Conservation (phyloP, 2,888 invertebrate species). For the Tricholauxania praeusta region DNA sequence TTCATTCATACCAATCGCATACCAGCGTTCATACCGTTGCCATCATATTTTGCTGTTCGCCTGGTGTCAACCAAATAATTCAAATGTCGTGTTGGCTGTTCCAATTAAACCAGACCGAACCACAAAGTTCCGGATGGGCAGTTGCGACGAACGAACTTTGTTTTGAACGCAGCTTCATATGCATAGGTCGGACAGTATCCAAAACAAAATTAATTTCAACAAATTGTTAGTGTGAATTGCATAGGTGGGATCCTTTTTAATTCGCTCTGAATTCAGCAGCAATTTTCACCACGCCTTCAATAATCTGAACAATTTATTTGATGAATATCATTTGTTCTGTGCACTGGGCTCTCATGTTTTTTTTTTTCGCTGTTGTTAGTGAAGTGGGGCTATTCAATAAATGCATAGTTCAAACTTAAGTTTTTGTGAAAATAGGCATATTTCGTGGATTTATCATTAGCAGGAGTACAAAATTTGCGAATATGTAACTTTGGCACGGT, state of each 20-base stretch:
- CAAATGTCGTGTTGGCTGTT: conserved; percentile 50
- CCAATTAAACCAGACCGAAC: conserved; percentile 11
- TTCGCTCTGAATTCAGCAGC: not conserved
- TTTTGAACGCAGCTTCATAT: too few species aligned
- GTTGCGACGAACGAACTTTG: too few species aligned
- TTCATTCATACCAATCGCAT: conserved; percentile 46
- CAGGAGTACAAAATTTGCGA: conserved; percentile 52
- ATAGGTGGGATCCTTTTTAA: not conserved
- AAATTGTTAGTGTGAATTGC: too few species aligned
- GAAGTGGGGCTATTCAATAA: too few species aligned
- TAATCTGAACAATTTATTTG: not conserved
- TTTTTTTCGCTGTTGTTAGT: not conserved
- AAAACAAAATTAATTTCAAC: too few species aligned
- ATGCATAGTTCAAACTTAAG: not conserved
- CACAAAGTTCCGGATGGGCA: not conserved
- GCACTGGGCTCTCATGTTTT: conserved; percentile 30
- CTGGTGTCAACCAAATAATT: conserved; percentile 55
- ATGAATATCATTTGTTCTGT: not conserved
- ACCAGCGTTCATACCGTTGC: conserved; percentile 40
- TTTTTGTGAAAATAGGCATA: conserved; percentile 49
- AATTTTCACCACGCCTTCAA: not conserved
- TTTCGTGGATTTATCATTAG: conserved; percentile 43
- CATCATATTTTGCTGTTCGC: conserved; percentile 46
- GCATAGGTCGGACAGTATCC: too few species aligned
- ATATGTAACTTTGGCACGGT: not conserved